Evolutionary conservation across 2,888 invertebrate genomes (phyloP).

Genomic region (Tipula helvola): DNA sequence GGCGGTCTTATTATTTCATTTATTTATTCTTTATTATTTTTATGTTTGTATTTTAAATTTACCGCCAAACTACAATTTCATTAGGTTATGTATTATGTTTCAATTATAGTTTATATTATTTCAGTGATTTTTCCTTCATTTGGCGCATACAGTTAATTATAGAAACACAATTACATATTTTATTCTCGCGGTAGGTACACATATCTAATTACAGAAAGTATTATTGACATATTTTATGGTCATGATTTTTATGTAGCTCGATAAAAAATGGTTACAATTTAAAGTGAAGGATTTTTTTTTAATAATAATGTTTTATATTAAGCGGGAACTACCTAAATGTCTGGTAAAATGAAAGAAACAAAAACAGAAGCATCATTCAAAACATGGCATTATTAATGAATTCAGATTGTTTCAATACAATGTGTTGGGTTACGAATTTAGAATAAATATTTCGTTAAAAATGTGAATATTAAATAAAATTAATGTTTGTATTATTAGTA

Average conservation of each 20-base stretch:
- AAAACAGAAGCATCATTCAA: not conserved
- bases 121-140: not conserved
- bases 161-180: not conserved
- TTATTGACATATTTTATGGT: not conserved
- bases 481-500: no score
- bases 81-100: not conserved
- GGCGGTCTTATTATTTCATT: not conserved
- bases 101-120: not conserved
- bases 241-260: not conserved
- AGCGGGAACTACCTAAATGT: not conserved
- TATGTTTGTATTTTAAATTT: not conserved
- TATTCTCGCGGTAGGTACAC: not conserved
- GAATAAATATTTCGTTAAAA: no score
- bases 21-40: not conserved
- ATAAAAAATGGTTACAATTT: not conserved
- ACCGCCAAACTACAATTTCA: not conserved
- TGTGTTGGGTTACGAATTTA: no score
- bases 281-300: not conserved
- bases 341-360: not conserved
- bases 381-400: no score
- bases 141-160: not conserved
- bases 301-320: not conserved
- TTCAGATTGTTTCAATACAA: no score
- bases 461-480: no score
- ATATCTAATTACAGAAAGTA: not conserved